A percentile compares a stretch with the other conserved stretches of the same genome.
Conservation (phyloP, 2,113 vertebrate species). For the Hiodon tergisus region DNA sequence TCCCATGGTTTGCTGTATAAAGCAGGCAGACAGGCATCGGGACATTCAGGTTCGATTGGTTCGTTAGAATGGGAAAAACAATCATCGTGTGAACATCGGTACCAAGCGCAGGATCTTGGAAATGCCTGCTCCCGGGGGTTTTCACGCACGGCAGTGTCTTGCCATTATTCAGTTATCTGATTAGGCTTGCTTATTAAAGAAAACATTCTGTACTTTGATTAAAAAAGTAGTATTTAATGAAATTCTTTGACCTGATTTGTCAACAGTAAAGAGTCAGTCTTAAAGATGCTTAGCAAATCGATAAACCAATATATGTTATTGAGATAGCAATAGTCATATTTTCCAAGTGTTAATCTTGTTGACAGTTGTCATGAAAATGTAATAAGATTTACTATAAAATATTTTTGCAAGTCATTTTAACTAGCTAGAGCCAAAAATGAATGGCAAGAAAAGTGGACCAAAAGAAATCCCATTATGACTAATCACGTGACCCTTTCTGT, state of each 20-base stretch:
- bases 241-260: background rate
- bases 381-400: too few species aligned
- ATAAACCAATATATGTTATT: slow-evolving; percentile 26
- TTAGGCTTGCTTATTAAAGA: slow-evolving; percentile 11
- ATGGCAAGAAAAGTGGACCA: too few species aligned
- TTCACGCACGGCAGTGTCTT: too few species aligned
- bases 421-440: background rate
- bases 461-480: background rate
- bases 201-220: slow-evolving; percentile 28
- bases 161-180: background rate
- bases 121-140: too few species aligned
- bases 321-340: background rate
- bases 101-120: too few species aligned
- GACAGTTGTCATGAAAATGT: too few species aligned
- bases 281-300: background rate
- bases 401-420: background rate
- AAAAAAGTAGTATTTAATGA: slow-evolving; percentile 17
- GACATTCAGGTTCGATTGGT: background rate
- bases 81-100: too few species aligned
- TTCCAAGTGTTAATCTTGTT: too few species aligned
- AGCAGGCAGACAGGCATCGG: too few species aligned
- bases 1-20: too few species aligned
- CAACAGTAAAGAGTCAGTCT: too few species aligned
- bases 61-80: background rate
- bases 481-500: slow-evolving; percentile 31